phyloP scores from a whole-genome alignment of 2,888 invertebrate genomes.

The Ctena decussata region DNA sequence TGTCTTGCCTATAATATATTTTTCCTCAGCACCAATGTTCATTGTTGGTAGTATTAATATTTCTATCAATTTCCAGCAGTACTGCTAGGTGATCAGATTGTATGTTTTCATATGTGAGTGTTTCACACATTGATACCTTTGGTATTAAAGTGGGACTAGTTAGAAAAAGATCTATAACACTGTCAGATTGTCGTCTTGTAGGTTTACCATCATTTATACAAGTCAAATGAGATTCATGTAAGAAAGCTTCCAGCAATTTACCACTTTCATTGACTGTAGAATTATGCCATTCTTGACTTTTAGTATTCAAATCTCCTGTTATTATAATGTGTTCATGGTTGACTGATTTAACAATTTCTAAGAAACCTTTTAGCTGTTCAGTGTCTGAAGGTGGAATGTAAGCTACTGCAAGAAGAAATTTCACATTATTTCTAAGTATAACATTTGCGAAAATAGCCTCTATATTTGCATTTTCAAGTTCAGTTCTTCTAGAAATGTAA shows the following conservation, averaged over 20 bases:
- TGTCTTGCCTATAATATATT: not conserved
- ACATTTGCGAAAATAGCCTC: too few species aligned
- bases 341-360: not conserved
- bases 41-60: not conserved
- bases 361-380: not conserved
- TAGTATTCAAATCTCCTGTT: not conserved
- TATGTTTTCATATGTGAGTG: slow-evolving; percentile 7
- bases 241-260: too few species aligned
- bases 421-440: not conserved
- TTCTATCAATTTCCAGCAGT: not conserved
- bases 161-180: slow-evolving; percentile 22
- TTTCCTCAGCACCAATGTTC: not conserved
- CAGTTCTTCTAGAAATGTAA: not conserved
- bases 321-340: not conserved
- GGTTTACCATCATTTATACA: too few species aligned
- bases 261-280: too few species aligned
- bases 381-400: not conserved
- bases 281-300: too few species aligned
- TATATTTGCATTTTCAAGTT: too few species aligned
- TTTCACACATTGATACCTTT: slow-evolving; percentile 11
- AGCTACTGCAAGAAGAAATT: not conserved
- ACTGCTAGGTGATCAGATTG: not conserved
- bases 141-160: not conserved
- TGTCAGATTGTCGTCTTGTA: slow-evolving; percentile 18
- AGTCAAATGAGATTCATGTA: too few species aligned